Base-by-base conservation (phyloP, 64 coral and sea anemone species). In the Anthopleura sola region DNA sequence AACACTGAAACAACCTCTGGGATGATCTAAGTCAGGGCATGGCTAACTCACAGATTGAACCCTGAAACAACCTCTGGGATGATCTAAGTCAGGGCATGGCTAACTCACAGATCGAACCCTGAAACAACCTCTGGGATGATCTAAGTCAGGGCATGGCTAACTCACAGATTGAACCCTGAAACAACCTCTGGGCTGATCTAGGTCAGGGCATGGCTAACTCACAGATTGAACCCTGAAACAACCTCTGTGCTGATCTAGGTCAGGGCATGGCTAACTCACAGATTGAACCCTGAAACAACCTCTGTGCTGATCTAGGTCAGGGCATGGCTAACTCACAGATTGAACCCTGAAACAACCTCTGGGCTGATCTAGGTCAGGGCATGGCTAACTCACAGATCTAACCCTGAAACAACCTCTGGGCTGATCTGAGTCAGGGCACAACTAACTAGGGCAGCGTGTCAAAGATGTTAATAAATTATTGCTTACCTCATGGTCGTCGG, bases 401-500 rank as follows among this genome's bases (percentile, higher is more conserved):
- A 53, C 50, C 50, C 50, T 53, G 50, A 53, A 53, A 53, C 50
- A 53, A 53, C 50, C 50, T 53, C 50, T 53, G 50, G 50, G 50
- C n/a, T n/a, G n/a, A n/a, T n/a, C n/a, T n/a, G n/a, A 6, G 50
- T 53, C 6, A 53, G 50, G 50, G 50, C 50, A 53, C 16, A 12
- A 12, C 50, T 53, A 53, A 53, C 13, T 53, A 6, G 14, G 14
- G 15, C 3, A 71, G 0, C 7, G 13, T 29, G 66, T 31, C 1
- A 71, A 7, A 71, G 10, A 32, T 31, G 3, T 7, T 15, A 34
- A 71, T 28, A 46, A 55, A 89, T 2, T 1, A 71, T n/a, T n/a
- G n/a, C 75, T 82, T 51, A 86, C 90, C 2, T 48, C 81, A 38
- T 77, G 86, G 19, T 10, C 21, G 24, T 75, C 78, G n/a, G 66